Evolutionary conservation across 1,140 invertebrate genomes (phyloP).

Genomic region (Caenorhabditis elegans): WBcel235 BX284604.4:5612001-5612500

Average conservation of each 20-base stretch:
- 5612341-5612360: neutral
- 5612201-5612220: conserved; percentile 3
- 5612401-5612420: neutral
- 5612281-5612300: too few species aligned
- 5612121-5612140: too few species aligned
- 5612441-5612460: conserved; percentile 8
- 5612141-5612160: conserved; percentile 22
- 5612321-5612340: too few species aligned
- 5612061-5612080: too few species aligned
- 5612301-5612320: too few species aligned
- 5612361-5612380: neutral
- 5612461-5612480: neutral
- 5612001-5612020: too few species aligned
- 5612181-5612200: conserved; percentile 9
- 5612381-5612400: neutral
- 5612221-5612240: neutral
- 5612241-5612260: too few species aligned
- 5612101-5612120: too few species aligned
- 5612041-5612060: too few species aligned
- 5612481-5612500: neutral
- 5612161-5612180: conserved; percentile 18
- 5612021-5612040: too few species aligned
- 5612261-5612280: too few species aligned
- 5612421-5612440: neutral
- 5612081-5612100: too few species aligned